These are phyloP conservation scores for Steinernema hermaphroditum DNA, from an alignment of 2,888 invertebrate genomes.

Conservation along the genomic window DNA sequence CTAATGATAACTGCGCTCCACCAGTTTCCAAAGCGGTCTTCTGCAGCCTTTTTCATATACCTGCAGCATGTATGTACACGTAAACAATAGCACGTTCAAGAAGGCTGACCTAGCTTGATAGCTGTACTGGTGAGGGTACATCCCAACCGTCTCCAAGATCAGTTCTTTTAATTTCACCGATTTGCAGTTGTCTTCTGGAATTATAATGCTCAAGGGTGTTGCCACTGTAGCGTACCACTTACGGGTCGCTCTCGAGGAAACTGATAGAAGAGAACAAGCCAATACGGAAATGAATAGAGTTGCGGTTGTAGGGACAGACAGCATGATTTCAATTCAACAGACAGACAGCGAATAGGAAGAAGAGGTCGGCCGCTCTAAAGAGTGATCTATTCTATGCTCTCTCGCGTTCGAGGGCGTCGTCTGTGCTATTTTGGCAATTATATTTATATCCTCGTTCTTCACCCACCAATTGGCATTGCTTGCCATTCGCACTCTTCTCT, in stretches of 20 bases:
- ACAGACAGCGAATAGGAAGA: conserved; percentile 11
- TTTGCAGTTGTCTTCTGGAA: conserved; percentile 64
- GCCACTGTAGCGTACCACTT: too few species aligned
- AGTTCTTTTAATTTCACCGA: conserved; percentile 63
- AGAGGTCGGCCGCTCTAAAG: conserved; percentile 24
- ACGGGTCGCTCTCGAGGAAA: conserved; percentile 2
- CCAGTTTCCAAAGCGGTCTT: conserved; percentile 65
- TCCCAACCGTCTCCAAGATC: conserved; percentile 62
- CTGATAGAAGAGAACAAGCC: background rate
- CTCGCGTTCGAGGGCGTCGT: conserved; percentile 23
- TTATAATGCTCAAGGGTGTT: too few species aligned
- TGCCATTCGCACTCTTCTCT: conserved; percentile 28
- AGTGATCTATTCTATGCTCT: conserved; percentile 26
- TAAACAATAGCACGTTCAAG: conserved; percentile 9
- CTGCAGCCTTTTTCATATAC: conserved; percentile 65
- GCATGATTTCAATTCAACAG: conserved; percentile 20
- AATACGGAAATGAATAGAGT: background rate
- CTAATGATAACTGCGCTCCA: conserved; percentile 66
- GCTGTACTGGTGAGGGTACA: conserved; percentile 66
- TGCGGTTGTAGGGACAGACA: background rate
- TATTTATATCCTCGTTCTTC: conserved; percentile 28
- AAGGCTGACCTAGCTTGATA: conserved; percentile 62
- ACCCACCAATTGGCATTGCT: conserved; percentile 26
- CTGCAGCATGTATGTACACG: conserved; percentile 41
- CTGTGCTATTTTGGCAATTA: conserved; percentile 26